These are phyloP conservation scores for Cheiracanthium punctorium DNA, from an alignment of 2,888 invertebrate genomes.

Conservation along the genomic window DNA sequence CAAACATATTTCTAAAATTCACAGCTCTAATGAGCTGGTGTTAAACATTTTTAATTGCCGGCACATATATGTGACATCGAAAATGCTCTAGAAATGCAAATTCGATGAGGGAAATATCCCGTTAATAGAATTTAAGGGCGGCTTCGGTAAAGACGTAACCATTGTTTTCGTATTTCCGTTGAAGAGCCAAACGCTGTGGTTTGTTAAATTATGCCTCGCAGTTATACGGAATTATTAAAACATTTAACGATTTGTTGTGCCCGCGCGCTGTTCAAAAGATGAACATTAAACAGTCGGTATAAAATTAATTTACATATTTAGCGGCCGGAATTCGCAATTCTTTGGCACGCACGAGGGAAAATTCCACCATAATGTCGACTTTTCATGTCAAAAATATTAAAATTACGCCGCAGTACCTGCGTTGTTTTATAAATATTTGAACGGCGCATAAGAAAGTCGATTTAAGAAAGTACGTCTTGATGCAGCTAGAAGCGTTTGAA, in stretches of 20 bases:
- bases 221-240: slow-evolving; percentile 40
- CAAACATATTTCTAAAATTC: slow-evolving; percentile 57
- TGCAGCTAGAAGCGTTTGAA: not conserved
- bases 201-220: slow-evolving; percentile 19
- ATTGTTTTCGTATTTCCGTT: not conserved
- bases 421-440: not conserved
- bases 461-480: not conserved
- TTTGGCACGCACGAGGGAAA: not conserved
- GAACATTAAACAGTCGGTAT: not conserved
- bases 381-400: not conserved
- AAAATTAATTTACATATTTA: slow-evolving; percentile 1
- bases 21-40: slow-evolving; percentile 47
- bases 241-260: slow-evolving; percentile 26
- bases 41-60: slow-evolving; percentile 63
- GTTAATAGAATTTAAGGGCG: slow-evolving; percentile 37
- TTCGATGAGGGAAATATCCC: slow-evolving; percentile 41
- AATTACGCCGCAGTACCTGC: not conserved
- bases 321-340: not conserved
- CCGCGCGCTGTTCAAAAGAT: not conserved
- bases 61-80: slow-evolving; percentile 7
- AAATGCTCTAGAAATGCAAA: slow-evolving; percentile 36
- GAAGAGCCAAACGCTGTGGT: slow-evolving; percentile 47
- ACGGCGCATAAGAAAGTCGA: not conserved
- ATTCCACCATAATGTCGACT: not conserved
- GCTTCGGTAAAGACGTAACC: slow-evolving; percentile 13